Evolutionary conservation across 2,888 invertebrate species (phyloP).

Genomic region (Mycalesis mineus): DNA sequence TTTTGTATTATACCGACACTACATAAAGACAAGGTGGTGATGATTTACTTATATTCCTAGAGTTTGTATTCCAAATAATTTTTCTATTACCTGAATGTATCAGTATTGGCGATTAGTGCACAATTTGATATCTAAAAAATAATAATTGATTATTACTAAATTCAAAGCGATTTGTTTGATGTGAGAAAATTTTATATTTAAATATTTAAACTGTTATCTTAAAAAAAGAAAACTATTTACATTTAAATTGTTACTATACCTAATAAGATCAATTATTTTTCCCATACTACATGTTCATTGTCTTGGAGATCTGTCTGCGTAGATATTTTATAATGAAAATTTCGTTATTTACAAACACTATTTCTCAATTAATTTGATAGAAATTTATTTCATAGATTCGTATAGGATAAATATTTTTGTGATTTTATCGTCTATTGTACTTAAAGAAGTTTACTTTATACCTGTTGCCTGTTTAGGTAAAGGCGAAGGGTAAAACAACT

Average conservation of each 20-base stretch:
- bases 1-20: no score
- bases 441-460: not conserved
- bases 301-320: slow-evolving; percentile 13
- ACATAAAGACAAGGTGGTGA: no score
- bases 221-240: slow-evolving; percentile 1
- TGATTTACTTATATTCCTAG: no score
- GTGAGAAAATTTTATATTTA: not conserved
- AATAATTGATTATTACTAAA: not conserved
- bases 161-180: not conserved
- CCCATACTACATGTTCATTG: slow-evolving; percentile 1
- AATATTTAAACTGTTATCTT: not conserved
- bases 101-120: not conserved
- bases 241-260: slow-evolving; percentile 1
- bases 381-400: slow-evolving; percentile 10
- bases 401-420: slow-evolving; percentile 18
- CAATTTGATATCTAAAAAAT: not conserved
- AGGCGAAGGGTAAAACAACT: not conserved
- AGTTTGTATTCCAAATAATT: not conserved
- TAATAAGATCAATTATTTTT: not conserved
- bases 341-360: slow-evolving; percentile 15
- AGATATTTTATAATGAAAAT: slow-evolving; percentile 17
- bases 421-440: slow-evolving; percentile 13
- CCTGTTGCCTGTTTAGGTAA: not conserved
- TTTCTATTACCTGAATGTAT: not conserved
- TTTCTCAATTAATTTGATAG: slow-evolving; percentile 3